Evolutionary conservation across 2,113 vertebrate species (phyloP), one percentile per base, ranked within the genome.

Genomic region (Oreochromis niloticus): DNA sequence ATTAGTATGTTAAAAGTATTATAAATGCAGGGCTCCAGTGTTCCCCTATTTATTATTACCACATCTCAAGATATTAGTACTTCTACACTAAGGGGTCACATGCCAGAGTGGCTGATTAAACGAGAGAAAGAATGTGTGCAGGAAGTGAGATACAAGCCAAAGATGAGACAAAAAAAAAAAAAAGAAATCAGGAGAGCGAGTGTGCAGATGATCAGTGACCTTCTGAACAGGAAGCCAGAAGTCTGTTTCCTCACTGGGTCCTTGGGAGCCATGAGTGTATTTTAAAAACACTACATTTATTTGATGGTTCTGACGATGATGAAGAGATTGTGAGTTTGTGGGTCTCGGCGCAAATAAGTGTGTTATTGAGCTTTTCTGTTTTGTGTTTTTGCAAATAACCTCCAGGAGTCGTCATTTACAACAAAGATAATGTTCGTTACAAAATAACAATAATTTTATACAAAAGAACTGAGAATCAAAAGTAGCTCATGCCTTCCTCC

Each of bases 381-480:
- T 71, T 2, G 7, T 24, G n/a, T 71, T 73, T 10, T 46, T 17
- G 39, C 68, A 75, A 75, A 3, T 46, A 75, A 17, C 22, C 9
- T 73, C 14, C 41, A 73, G 41, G 41, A 73, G 13, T 73, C 2
- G 2, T 43, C 1, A 0, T 46, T 75, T 30, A 5, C 22, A 48
- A 75, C 41, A 75, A 16, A 30, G 8, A 75, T 41, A 6, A 46
- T 7, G 14, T 17, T 48, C 24, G 0, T 75, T 48, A 75, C 3
- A 19, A 48, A 73, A 68, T 3, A 3, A 0, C 0, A 0, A 14
- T 43, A 2, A 14, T 14, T 71, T 71, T 2, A 24, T 46, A 46
- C 39, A 6, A 27, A 73, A 73, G 59, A 73, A 16, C 11, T 43
- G n/a, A 71, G 39, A 16, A 73, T 11, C 8, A 27, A 46, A 73